Base-by-base conservation (phyloP, 1,140 invertebrate genomes). In the Piezodorus guildinii region DNA sequence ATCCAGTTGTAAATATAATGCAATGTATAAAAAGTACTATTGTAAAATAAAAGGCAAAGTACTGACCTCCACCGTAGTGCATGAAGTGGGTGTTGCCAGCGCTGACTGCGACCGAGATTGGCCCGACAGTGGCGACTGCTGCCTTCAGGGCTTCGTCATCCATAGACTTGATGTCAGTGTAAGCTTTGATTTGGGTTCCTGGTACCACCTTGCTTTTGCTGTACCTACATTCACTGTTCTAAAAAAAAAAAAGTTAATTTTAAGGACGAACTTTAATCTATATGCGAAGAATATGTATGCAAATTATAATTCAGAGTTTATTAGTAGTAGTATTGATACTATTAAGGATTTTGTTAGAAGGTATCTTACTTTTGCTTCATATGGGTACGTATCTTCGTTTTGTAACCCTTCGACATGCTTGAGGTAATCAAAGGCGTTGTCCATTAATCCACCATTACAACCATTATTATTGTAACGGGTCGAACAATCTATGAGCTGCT, bases 401-500 rank as follows among this genome's bases (percentile, higher is more conserved):
- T 98, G 95, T 66, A 98, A 79, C 4, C 85, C 89, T 72, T n/a
- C n/a, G n/a, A 97, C 97, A 49, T 87, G 83, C 74, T 86, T 91
- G 69, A 98, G 85, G 75, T 98, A 98, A 68, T 85, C 77, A 79
- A 96, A 94, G 56, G 90, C 90, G 68, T 88, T 79, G 76, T 96
- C 91, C 92, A 96, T 96, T n/a, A 96, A 77, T 64, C 95, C 95
- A 69, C 95, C 95, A 69, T 91, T 85, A 77, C 96, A 99, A 49
- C 96, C 96, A 73, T 94, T 83, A 77, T 98, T 98, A 64, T 82
- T 82, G n/a, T n/a, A n/a, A n/a, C n/a, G n/a, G 0, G 72, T 70
- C 1, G 92, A 95, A 73, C 96, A 98, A 78, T 99, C 96, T 23
- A 99, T 81, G 46, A 99, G 77, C 74, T 99, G 97, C 78, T 99